phyloP scores from a whole-genome alignment of 2,888 invertebrate species.

The Muschampia plurimacula region DNA sequence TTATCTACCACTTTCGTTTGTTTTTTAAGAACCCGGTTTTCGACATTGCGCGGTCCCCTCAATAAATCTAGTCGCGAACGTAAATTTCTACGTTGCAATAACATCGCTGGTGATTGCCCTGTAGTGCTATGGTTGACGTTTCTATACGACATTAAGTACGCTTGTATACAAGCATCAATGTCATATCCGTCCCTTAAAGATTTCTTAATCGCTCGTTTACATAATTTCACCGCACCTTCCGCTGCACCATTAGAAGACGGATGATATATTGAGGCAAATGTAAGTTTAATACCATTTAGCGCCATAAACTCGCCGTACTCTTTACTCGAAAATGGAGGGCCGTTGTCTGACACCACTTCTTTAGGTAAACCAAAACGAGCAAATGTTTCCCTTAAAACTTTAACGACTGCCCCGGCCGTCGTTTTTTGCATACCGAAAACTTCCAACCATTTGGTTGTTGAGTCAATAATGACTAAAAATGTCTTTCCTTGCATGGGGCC shows the following conservation, averaged over 20 bases:
- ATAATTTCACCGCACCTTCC: not conserved
- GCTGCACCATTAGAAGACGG: conserved; percentile 11
- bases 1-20: not conserved
- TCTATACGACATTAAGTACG: conserved; percentile 14
- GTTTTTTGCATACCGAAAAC: conserved; percentile 41
- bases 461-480: no score
- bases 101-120: not conserved
- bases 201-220: conserved; percentile 15
- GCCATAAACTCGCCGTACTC: conserved; percentile 37
- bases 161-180: not conserved
- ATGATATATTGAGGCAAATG: conserved; percentile 23
- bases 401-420: conserved; percentile 36
- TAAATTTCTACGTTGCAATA: conserved; percentile 2
- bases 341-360: conserved; percentile 42
- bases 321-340: conserved; percentile 39
- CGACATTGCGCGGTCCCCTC: not conserved
- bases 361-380: conserved; percentile 41
- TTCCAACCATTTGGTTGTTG: conserved; percentile 46
- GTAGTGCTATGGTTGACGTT: not conserved
- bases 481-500: no score
- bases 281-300: conserved; percentile 31
- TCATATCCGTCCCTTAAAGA: not conserved
- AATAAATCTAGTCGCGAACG: not conserved
- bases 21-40: not conserved
- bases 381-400: conserved; percentile 36